phyloP scores from a whole-genome alignment of 2,888 invertebrate species.

The Chymomyza caudatula region DNA sequence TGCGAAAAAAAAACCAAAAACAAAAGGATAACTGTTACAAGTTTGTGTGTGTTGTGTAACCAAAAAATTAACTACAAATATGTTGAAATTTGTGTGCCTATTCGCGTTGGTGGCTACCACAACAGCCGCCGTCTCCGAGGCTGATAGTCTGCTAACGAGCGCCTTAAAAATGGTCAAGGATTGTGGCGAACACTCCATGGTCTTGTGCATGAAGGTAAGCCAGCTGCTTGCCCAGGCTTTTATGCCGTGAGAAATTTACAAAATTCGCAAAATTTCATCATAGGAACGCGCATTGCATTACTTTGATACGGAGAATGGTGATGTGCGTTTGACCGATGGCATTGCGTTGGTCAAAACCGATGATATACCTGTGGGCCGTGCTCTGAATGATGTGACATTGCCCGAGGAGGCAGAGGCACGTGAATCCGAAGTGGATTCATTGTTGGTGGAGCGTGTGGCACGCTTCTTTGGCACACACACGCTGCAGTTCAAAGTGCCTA shows the following conservation, averaged over 20 bases:
- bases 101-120: conserved; percentile 79
- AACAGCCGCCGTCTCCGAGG: conserved; percentile 78
- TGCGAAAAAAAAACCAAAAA: conserved; percentile 16
- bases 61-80: conserved; percentile 37
- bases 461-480: conserved; percentile 88
- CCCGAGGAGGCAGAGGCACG: conserved; percentile 86
- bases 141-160: conserved; percentile 81
- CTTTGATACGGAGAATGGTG: conserved; percentile 82
- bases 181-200: conserved; percentile 84
- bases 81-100: conserved; percentile 79
- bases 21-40: conserved; percentile 16
- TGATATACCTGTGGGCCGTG: conserved; percentile 80
- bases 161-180: conserved; percentile 85
- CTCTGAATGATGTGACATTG: conserved; percentile 83
- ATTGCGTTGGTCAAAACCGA: conserved; percentile 80
- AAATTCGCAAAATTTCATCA: conserved; percentile 1
- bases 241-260: not conserved
- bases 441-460: conserved; percentile 86
- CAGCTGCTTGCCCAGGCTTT: not conserved
- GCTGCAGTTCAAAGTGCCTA: conserved; percentile 88
- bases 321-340: conserved; percentile 82
- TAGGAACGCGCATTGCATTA: conserved; percentile 85
- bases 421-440: conserved; percentile 85
- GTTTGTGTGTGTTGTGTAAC: not conserved
- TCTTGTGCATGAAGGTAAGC: conserved; percentile 86